Percentiles rank a stretch among this genome's conserved stretches.
These are phyloP conservation scores for Himalopsyche japonica DNA, from an alignment of 2,888 invertebrate species.

Conservation along the genomic window DNA sequence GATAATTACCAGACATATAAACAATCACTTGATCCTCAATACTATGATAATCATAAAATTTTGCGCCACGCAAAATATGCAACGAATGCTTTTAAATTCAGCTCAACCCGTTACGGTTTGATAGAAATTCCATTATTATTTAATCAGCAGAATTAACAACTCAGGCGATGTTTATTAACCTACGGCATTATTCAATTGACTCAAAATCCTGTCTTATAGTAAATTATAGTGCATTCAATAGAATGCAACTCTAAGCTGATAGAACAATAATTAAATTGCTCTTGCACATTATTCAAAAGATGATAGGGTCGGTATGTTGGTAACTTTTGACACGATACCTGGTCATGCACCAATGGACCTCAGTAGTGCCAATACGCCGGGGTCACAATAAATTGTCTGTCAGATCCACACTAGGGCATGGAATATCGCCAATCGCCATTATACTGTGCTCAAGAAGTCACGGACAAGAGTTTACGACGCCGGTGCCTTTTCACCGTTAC, in stretches of 20 bases:
- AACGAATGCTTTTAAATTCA: too few relatives aligned
- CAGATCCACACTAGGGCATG: not conserved
- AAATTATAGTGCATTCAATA: not conserved
- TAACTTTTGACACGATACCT: not conserved
- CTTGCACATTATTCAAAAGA: not conserved
- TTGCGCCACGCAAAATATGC: too few relatives aligned
- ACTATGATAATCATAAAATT: too few relatives aligned
- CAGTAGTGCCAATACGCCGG: not conserved
- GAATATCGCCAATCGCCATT: not conserved
- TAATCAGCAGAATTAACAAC: too few relatives aligned
- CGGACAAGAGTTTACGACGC: not conserved
- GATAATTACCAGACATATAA: too few relatives aligned
- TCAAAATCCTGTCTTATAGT: too few relatives aligned
- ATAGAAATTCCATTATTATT: too few relatives aligned
- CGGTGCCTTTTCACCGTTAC: not conserved
- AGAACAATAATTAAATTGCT: not conserved
- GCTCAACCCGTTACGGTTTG: too few relatives aligned
- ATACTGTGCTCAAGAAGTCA: not conserved
- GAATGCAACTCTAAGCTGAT: not conserved
- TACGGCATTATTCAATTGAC: too few relatives aligned
- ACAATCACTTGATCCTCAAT: too few relatives aligned
- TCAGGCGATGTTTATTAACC: too few relatives aligned
- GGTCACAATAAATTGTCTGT: not conserved
- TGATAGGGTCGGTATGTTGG: not conserved
- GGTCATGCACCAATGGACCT: not conserved